A percentile compares a stretch with the other conserved stretches of the same genome.
Conservation (phyloP, 2,888 invertebrate genomes). For the Torymus tubicola region DNA sequence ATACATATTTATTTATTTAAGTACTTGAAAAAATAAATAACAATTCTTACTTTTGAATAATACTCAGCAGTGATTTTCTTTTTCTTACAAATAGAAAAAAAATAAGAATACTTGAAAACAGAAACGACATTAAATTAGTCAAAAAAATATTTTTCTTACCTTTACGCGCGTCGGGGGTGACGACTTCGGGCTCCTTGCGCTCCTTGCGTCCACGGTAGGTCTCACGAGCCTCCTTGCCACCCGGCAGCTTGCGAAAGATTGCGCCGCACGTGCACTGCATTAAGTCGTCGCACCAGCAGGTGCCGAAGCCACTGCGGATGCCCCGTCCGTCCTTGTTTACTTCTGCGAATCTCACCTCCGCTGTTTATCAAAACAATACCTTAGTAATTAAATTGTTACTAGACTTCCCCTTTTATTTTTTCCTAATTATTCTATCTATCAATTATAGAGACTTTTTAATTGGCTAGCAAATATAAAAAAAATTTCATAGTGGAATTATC, state of each 20-base stretch:
- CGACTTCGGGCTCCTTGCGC: slow-evolving; percentile 59
- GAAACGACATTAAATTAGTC: too few relatives aligned
- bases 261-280: slow-evolving; percentile 77
- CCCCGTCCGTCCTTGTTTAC: slow-evolving; percentile 76
- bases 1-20: too few relatives aligned
- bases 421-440: background rate
- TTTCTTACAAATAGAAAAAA: too few relatives aligned
- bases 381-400: too few relatives aligned
- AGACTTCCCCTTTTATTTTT: background rate
- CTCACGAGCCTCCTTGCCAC: slow-evolving; percentile 58
- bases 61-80: too few relatives aligned
- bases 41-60: too few relatives aligned
- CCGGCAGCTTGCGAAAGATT: slow-evolving; percentile 57
- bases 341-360: slow-evolving; percentile 72
- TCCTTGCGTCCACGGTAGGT: slow-evolving; percentile 58
- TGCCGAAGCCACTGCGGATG: slow-evolving; percentile 77
- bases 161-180: slow-evolving; percentile 67
- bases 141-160: slow-evolving; percentile 60
- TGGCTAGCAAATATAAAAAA: too few relatives aligned
- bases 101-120: too few relatives aligned
- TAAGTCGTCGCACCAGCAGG: slow-evolving; percentile 77
- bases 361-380: slow-evolving; percentile 63
- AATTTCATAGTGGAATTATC: too few relatives aligned
- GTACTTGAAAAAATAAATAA: too few relatives aligned
- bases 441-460: slow-evolving; percentile 1